phyloP scores from a whole-genome alignment of 2,888 invertebrate species.

The Stomorhina lunata region DNA sequence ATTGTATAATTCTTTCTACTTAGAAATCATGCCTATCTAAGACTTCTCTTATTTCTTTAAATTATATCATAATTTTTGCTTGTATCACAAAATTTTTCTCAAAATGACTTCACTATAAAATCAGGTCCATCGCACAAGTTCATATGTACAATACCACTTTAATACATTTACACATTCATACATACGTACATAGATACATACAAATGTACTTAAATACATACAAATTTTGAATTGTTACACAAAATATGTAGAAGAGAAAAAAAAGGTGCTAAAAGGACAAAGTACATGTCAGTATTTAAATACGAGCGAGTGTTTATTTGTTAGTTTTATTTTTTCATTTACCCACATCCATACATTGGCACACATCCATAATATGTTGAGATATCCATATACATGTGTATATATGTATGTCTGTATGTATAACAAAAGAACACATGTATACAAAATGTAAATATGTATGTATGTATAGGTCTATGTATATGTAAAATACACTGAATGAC shows the following conservation, averaged over 20 bases:
- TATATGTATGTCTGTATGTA: too few relatives aligned
- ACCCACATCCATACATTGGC: not conserved
- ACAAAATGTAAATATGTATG: not conserved
- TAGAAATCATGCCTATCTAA: not conserved
- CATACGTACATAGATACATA: not conserved
- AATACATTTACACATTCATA: too few relatives aligned
- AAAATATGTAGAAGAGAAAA: constrained; percentile 3
- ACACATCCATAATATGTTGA: constrained; percentile 15
- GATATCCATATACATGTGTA: too few relatives aligned
- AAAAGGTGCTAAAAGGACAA: constrained; percentile 43
- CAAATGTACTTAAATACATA: not conserved
- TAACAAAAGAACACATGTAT: not conserved
- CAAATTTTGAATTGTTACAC: not conserved
- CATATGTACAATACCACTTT: too few relatives aligned
- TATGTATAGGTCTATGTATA: not conserved
- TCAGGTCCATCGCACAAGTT: not conserved
- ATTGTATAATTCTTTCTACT: not conserved
- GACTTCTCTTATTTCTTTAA: too few relatives aligned
- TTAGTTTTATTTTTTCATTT: not conserved
- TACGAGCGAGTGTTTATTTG: not conserved
- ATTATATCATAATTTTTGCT: too few relatives aligned
- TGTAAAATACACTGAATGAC: not conserved
- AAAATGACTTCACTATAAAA: constrained; percentile 3
- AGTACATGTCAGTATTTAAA: not conserved
- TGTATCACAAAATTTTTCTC: too few relatives aligned